phyloP scores from a whole-genome alignment of 30 jellyfish, hydroid and myxozoan genomes.

The Sanderia malayensis region DNA sequence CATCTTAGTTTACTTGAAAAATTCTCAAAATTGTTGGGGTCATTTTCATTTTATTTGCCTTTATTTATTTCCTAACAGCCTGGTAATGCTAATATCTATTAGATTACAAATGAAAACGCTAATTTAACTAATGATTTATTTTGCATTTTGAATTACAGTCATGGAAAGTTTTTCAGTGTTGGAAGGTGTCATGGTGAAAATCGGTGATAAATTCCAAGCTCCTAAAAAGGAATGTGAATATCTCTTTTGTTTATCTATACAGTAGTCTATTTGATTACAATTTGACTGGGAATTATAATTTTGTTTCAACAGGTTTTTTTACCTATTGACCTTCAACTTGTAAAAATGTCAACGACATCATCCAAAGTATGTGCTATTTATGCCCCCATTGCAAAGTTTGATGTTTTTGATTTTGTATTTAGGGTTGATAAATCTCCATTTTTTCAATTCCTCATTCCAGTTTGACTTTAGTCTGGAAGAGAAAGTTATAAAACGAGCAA shows the following conservation, averaged over 20 bases:
- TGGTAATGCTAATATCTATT: no score
- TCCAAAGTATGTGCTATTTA: background rate
- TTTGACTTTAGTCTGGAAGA: constrained; percentile 68
- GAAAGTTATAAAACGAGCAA: constrained; percentile 27
- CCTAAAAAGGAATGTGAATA: constrained; percentile 61
- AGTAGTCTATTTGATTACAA: background rate
- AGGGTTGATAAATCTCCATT: background rate
- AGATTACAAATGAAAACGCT: no score
- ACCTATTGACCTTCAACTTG: background rate
- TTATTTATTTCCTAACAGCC: no score
- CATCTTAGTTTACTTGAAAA: no score
- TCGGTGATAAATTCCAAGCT: constrained; percentile 71
- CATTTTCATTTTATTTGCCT: no score
- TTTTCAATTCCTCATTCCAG: constrained; percentile 13
- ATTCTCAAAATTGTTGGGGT: no score
- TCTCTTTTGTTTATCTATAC: background rate
- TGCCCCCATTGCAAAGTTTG: background rate
- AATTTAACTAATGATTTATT: no score
- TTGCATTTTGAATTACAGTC: no score
- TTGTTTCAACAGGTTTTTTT: background rate
- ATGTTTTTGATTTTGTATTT: background rate
- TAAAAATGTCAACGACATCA: background rate
- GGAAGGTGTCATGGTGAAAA: constrained; percentile 84
- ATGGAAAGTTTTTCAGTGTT: constrained; percentile 71
- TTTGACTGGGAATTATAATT: no score